Percentiles rank a stretch among this genome's conserved stretches.
phyloP scores from a whole-genome alignment of 2,888 invertebrate species.

The Allygus modestus region DNA sequence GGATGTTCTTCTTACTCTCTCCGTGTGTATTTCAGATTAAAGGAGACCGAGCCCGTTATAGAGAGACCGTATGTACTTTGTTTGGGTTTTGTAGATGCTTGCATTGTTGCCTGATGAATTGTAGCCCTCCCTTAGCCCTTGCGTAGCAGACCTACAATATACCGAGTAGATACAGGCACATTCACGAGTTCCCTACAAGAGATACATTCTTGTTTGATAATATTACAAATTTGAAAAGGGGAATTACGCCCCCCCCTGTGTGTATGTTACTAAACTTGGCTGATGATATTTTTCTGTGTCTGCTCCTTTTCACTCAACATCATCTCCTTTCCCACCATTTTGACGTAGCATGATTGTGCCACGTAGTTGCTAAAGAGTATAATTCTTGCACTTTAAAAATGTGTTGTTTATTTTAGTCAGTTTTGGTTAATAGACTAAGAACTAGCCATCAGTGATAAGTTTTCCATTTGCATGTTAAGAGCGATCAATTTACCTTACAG shows the following conservation, averaged over 20 bases:
- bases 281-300: neutral
- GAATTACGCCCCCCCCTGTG: no score
- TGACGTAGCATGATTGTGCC: neutral
- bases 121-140: neutral
- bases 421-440: no score
- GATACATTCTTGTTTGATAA: no score
- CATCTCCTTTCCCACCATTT: neutral
- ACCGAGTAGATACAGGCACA: neutral
- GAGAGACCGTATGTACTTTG: slow-evolving; percentile 87
- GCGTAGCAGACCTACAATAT: neutral
- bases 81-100: slow-evolving; percentile 46
- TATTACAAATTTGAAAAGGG: no score
- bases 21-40: slow-evolving; percentile 83
- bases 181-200: neutral
- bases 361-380: neutral
- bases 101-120: slow-evolving; percentile 34
- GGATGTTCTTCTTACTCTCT: slow-evolving; percentile 48
- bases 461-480: no score
- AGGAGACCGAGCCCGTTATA: slow-evolving; percentile 88
- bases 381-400: neutral
- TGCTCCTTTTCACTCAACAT: neutral
- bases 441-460: no score
- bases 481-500: no score
- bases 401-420: no score
- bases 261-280: no score